phyloP scores from a whole-genome alignment of 2,888 invertebrate genomes.

The Lomographa bimaculata region DNA sequence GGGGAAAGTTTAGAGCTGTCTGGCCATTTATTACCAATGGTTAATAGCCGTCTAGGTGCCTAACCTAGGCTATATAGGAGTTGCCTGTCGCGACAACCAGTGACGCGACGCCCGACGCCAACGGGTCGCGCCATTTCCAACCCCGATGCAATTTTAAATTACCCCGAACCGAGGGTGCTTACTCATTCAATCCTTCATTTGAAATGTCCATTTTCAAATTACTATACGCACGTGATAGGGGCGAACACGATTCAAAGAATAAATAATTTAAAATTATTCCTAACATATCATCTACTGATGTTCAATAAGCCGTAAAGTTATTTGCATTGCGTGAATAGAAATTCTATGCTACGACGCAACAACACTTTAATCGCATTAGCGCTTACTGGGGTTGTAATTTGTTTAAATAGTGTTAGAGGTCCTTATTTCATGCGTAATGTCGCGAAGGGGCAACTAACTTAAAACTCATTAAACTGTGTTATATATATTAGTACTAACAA shows the following conservation, averaged over 20 bases:
- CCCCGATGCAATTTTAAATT: conserved; percentile 71
- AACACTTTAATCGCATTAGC: conserved; percentile 59
- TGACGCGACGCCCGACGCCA: conserved; percentile 44
- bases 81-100: conserved; percentile 37
- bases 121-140: conserved; percentile 44
- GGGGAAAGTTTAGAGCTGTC: conserved; percentile 4
- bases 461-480: too few relatives aligned
- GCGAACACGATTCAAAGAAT: conserved; percentile 48
- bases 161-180: conserved; percentile 55
- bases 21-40: conserved; percentile 10
- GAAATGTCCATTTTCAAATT: conserved; percentile 54
- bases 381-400: conserved; percentile 49
- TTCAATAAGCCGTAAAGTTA: conserved; percentile 70
- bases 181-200: conserved; percentile 50
- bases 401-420: conserved; percentile 35
- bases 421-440: conserved; percentile 5
- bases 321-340: conserved; percentile 69
- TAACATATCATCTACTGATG: conserved; percentile 56
- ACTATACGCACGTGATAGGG: conserved; percentile 49
- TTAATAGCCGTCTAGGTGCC: conserved; percentile 12
- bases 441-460: too few relatives aligned
- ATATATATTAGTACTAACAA: too few relatives aligned
- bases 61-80: conserved; percentile 15
- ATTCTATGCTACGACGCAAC: conserved; percentile 56
- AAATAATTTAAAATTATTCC: conserved; percentile 61